Evolutionary conservation across 2,113 vertebrate species (phyloP).

Genomic region (Xenopus tropicalis): DNA sequence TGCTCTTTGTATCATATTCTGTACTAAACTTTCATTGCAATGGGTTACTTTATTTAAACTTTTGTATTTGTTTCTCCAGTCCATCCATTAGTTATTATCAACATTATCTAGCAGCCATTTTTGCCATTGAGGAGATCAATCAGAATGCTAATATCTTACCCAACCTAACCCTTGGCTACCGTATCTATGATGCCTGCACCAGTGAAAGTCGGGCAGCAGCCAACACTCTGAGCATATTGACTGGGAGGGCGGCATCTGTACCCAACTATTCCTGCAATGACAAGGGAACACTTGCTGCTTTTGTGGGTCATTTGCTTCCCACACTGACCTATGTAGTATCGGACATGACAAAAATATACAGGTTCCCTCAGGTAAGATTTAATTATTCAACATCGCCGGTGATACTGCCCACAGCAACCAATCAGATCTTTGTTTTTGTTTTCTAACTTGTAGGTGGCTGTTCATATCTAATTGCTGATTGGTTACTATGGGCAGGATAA

Average conservation of each 20-base stretch:
- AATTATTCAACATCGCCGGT: too few species aligned
- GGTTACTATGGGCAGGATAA: too few species aligned
- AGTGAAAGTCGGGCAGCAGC: background rate
- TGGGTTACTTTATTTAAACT: too few species aligned
- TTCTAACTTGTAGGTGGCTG: too few species aligned
- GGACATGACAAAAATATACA: background rate
- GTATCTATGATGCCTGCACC: slow-evolving; percentile 6
- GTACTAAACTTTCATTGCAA: too few species aligned
- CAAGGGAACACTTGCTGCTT: background rate
- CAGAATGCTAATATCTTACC: slow-evolving; percentile 4
- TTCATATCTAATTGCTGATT: too few species aligned
- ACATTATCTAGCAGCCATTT: slow-evolving; percentile 19
- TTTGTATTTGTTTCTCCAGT: background rate
- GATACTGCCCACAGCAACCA: too few species aligned
- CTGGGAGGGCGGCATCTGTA: background rate
- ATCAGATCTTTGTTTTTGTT: too few species aligned
- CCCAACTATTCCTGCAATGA: slow-evolving; percentile 14
- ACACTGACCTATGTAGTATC: background rate
- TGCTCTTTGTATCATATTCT: too few species aligned
- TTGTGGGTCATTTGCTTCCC: slow-evolving; percentile 5
- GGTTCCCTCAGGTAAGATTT: slow-evolving; percentile 23
- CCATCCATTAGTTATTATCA: background rate
- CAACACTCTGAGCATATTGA: background rate
- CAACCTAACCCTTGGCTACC: slow-evolving; percentile 15
- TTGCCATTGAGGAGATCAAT: slow-evolving; percentile 24